Evolutionary conservation across 2,888 invertebrate genomes (phyloP), one percentile per base, ranked within the genome.

Genomic region (Drosophila mimetica): DNA sequence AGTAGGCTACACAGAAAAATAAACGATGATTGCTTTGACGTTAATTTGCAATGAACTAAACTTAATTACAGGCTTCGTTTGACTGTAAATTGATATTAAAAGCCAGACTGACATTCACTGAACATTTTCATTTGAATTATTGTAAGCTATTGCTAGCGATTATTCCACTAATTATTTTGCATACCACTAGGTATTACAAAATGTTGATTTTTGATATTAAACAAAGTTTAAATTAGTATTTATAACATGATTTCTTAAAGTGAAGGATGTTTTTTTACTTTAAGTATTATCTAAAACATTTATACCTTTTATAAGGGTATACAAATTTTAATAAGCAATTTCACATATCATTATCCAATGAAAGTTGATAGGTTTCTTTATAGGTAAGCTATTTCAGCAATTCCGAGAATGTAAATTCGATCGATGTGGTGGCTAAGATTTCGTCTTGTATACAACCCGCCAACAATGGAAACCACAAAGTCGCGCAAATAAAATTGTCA

Each of bases 401-500:
- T 57, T 65, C 50, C 30, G 57, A 65, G 50, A 67, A 67, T 51
- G 42, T 14, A 25, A 59, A 57, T 39, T 7, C 58, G 46, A 66
- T 66, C 32, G 18, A 32, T 64, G 41, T 18, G 32, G 16, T 48
- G 39, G n/a, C 25, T 44, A n/a, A 36, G 51, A 61, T 51, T 52
- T 61, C 52, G 64, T 50, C 9, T 41, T 28, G 18, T 9, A n/a
- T n/a, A n/a, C n/a, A 18, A 30, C 16, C 55, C 4, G n/a, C 42
- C 4, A 25, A 5, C 37, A 55, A 14, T 39, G 36, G 51, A 51
- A 57, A 18, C 37, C 50, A 32, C 34, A 14, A 41, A 54, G 16
- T 11, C 18, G 42, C 13, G 22, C 51, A 54, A 64, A 60, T 51
- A 51, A 61, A 61, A 64, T 61, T 64, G 61, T 65, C 61, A 57